Evolutionary conservation across 2,888 invertebrate genomes (phyloP), one percentile per base, ranked within the genome.

Genomic region (Anthrax anthrax): DNA sequence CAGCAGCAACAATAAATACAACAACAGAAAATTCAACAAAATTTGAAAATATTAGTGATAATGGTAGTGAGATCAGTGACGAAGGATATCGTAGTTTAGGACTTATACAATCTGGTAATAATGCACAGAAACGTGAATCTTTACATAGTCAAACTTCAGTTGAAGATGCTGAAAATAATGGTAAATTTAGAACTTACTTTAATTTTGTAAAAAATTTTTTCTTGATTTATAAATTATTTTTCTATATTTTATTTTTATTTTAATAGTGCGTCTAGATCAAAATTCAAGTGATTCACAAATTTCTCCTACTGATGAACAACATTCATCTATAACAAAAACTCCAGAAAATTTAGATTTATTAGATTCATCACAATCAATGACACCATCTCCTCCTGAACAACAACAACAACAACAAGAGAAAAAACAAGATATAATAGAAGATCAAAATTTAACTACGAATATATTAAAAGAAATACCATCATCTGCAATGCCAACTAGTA

Each of bases 61-160:
- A 85, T 55, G 84, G 85, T 12, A 85, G 85, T 47, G 86, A 87
- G 62, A 84, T 86, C 19, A 86, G 85, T 23, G 87, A 87, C 63
- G 87, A 87, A 59, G 87, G 87, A 0, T 87, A 87, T 64, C 76
- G 86, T 57, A 86, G 86, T 60, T 67, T 86, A 57, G 85, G 85
- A 0, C 74, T 84, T 41, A 78, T 78, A 39, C 76, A 77, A 51
- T 69, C 73, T 44, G 56, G 64, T 39, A 73, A 72, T 37, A 46
- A 23, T 49, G 62, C 72, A 3, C 72, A 72, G 51, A 78, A 81
- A 53, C 70, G 80, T 58, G 75, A 78, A 54, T 80, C 81, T 47
- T 68, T 81, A 56, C 78, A 80, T 62, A 81, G 80, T 69, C 81
- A 82, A 67, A 77, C 78, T 54, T 81, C 81, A 19, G 74, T 77